Evolutionary conservation across 2,113 vertebrate genomes (phyloP), one percentile per base, ranked within the genome.

Genomic region (Columbina picui): DNA sequence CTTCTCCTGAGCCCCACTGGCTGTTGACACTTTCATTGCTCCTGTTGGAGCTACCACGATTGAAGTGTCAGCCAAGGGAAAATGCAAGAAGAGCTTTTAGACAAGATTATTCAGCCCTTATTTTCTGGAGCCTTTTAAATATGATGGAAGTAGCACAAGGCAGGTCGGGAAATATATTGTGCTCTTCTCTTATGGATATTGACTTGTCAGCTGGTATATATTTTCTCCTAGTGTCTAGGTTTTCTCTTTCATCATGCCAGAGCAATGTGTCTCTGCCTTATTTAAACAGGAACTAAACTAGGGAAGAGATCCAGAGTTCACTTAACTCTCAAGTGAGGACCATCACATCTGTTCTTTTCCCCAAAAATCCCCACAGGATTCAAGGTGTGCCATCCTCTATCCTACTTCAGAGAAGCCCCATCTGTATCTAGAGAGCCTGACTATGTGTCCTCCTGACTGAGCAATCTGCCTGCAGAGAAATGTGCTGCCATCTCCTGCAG

Each of bases 1-100:
- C 7, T 89, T 49, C 34, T 83, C 56, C 30, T 39, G 27, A 63
- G 29, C 12, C 67, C 76, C 50, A 13, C 0, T 0, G 0, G 30
- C 32, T 80, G 7, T 45, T 70, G 7, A 7, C 68, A 27, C 14
- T 65, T 76, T 59, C 79, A 83, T n/a, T 1, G 2, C 18, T 83
- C 12, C 34, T 36, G 7, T 22, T 60, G 61, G n/a, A 78, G 53
- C 23, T n/a, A 16, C 36, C 70, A 55, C 0, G 0, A 36, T 9
- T 5, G 3, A 74, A 74, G 53, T 22, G 6, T 59, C 70, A 30
- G 15, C 32, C 34, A 65, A 65, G 5, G 9, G 12, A 59, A 83
- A 63, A 55, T 14, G 21, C n/a, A 81, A 83, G 50, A 50, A 60
- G 14, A 1, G 0, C 59, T n/a, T 75, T 63, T 13, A 87, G 65